Conservation (phyloP, 1,140 invertebrate genomes). For the Anoplolepis gracilipes region DNA sequence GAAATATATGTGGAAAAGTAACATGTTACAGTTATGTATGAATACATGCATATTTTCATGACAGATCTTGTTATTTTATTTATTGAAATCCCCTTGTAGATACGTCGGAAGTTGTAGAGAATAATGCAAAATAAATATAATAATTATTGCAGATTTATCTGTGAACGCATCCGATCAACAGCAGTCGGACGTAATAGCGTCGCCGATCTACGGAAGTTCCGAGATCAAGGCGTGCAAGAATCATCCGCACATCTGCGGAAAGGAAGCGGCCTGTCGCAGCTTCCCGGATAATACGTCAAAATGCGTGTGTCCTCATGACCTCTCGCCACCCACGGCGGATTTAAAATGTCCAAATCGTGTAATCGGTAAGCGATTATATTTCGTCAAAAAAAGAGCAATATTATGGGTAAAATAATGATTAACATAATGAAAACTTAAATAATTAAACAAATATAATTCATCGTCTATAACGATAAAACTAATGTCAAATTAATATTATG, state of each 20-base stretch:
- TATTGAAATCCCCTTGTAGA: neutral
- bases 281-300: conserved; percentile 86
- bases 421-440: neutral
- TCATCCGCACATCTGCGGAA: conserved; percentile 86
- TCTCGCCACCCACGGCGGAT: conserved; percentile 87
- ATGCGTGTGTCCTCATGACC: conserved; percentile 90
- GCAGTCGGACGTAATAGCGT: conserved; percentile 62
- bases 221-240: conserved; percentile 77
- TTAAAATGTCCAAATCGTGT: conserved; percentile 88
- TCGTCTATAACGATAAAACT: neutral
- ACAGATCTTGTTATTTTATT: no score
- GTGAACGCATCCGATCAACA: conserved; percentile 27
- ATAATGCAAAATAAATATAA: neutral
- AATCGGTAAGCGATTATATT: conserved; percentile 82
- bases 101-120: neutral
- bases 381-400: neutral
- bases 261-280: conserved; percentile 87
- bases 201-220: conserved; percentile 44
- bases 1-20: no score
- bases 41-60: no score
- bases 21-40: no score
- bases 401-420: neutral
- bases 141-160: conserved; percentile 65
- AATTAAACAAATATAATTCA: neutral
- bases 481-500: neutral